A percentile compares a stretch with the other conserved stretches of the same genome.
Conservation (phyloP, 2,888 invertebrate species). For the Drosophila vallismaia region DNA sequence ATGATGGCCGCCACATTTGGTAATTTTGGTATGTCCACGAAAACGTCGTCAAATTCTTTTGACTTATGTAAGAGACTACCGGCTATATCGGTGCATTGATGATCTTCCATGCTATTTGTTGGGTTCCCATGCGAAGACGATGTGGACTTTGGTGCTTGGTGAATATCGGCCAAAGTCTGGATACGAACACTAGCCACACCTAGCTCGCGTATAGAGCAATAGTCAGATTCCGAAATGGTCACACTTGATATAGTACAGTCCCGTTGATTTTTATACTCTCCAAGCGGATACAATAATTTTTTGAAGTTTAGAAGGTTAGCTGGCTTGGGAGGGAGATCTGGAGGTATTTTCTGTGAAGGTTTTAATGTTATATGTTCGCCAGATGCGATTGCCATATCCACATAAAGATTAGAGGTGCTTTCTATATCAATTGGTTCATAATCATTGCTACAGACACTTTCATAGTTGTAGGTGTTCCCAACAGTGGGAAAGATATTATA, state of each 20-base stretch:
- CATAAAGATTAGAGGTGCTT: slow-evolving; percentile 86
- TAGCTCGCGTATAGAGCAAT: slow-evolving; percentile 91
- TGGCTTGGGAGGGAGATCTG: slow-evolving; percentile 92
- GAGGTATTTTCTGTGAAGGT: slow-evolving; percentile 84
- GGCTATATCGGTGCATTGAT: too few relatives aligned
- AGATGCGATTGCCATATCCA: slow-evolving; percentile 86
- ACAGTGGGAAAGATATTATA: slow-evolving; percentile 59
- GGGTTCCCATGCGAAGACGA: slow-evolving; percentile 62
- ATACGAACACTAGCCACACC: slow-evolving; percentile 84
- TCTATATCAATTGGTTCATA: slow-evolving; percentile 87
- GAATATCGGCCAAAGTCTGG: slow-evolving; percentile 85
- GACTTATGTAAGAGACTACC: slow-evolving; percentile 78
- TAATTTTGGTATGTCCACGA: slow-evolving; percentile 88
- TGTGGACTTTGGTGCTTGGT: slow-evolving; percentile 74
- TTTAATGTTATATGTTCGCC: slow-evolving; percentile 37
- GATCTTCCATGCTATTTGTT: neutral
- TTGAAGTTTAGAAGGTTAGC: slow-evolving; percentile 89
- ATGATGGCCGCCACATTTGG: slow-evolving; percentile 91
- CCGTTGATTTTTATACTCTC: slow-evolving; percentile 70
- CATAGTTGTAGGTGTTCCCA: slow-evolving; percentile 84
- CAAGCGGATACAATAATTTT: slow-evolving; percentile 82
- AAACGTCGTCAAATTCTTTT: slow-evolving; percentile 83
- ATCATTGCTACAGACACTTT: slow-evolving; percentile 90
- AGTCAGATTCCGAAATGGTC: slow-evolving; percentile 87
- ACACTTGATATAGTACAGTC: slow-evolving; percentile 57